A percentile compares a stretch with the other conserved stretches of the same genome.
These are phyloP conservation scores for Physocephala rufipes DNA, from an alignment of 2,888 invertebrate genomes.

Conservation along the genomic window DNA sequence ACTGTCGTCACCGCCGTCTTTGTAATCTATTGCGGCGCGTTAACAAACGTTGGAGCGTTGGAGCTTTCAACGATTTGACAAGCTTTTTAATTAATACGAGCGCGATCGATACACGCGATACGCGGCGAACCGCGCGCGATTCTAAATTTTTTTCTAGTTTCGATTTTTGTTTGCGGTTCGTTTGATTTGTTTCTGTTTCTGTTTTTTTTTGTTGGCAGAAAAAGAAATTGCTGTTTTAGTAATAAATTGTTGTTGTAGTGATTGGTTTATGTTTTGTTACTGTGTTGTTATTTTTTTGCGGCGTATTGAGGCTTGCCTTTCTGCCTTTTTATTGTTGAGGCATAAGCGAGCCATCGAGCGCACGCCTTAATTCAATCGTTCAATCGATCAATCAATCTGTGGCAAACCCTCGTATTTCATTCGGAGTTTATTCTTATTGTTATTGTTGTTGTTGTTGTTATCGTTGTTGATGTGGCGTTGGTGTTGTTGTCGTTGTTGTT, in stretches of 20 bases:
- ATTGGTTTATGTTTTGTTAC: background rate
- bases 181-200: conserved; percentile 20
- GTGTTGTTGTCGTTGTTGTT: background rate
- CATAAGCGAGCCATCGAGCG: conserved; percentile 24
- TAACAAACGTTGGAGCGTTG: background rate
- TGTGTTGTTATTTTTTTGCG: conserved; percentile 10
- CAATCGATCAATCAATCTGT: conserved; percentile 19
- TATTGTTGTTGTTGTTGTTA: too few relatives aligned
- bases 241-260: background rate
- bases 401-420: background rate
- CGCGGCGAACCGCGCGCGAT: conserved; percentile 17
- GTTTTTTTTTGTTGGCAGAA: too few relatives aligned
- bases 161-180: conserved; percentile 22
- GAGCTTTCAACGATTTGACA: conserved; percentile 21
- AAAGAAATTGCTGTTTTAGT: background rate
- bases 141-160: background rate
- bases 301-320: too few relatives aligned
- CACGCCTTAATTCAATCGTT: conserved; percentile 11
- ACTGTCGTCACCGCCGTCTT: conserved; percentile 5
- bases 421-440: too few relatives aligned
- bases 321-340: conserved; percentile 18
- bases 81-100: conserved; percentile 35
- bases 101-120: conserved; percentile 31
- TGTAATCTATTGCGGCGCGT: background rate
- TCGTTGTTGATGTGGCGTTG: background rate